Conservation (phyloP, 2,113 vertebrate genomes). For the Caracal caracal region DNA sequence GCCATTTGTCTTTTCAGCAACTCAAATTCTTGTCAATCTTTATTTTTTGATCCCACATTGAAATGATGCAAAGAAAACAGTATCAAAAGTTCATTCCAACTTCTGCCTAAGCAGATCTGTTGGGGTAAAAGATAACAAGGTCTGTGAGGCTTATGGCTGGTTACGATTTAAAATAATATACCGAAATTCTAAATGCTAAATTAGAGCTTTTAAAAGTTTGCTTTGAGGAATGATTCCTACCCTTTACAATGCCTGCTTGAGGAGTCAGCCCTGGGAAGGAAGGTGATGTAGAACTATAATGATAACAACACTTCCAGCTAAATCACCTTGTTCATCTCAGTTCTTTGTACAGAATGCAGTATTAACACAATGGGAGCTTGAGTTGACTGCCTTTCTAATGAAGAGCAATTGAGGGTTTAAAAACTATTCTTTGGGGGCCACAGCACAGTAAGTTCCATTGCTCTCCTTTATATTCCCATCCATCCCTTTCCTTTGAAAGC, state of each 20-base stretch:
- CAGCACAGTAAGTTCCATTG: not conserved
- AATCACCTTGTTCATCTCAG: conserved; percentile 73
- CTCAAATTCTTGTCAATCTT: not conserved
- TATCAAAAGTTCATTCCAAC: not conserved
- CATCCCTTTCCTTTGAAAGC: conserved; percentile 53
- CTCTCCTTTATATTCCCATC: conserved; percentile 35
- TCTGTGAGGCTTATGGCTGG: not conserved
- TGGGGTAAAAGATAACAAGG: not conserved
- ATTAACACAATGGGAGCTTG: conserved; percentile 55
- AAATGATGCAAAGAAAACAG: not conserved
- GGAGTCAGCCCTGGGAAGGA: conserved; percentile 52
- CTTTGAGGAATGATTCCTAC: not conserved
- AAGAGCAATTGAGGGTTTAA: conserved; percentile 64
- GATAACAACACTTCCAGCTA: conserved; percentile 53
- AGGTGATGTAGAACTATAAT: conserved; percentile 46
- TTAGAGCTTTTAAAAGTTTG: conserved; percentile 22
- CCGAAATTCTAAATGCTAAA: conserved; percentile 5
- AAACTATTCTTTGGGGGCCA: conserved; percentile 4
- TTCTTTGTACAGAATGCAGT: conserved; percentile 65
- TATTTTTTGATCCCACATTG: not conserved
- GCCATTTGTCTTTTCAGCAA: not conserved
- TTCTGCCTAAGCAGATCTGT: not conserved
- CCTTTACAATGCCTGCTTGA: conserved; percentile 45
- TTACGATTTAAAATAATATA: not conserved
- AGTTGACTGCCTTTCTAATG: conserved; percentile 71